phyloP scores from a whole-genome alignment of 2,113 vertebrate genomes.

The Tachycineta bicolor region DNA sequence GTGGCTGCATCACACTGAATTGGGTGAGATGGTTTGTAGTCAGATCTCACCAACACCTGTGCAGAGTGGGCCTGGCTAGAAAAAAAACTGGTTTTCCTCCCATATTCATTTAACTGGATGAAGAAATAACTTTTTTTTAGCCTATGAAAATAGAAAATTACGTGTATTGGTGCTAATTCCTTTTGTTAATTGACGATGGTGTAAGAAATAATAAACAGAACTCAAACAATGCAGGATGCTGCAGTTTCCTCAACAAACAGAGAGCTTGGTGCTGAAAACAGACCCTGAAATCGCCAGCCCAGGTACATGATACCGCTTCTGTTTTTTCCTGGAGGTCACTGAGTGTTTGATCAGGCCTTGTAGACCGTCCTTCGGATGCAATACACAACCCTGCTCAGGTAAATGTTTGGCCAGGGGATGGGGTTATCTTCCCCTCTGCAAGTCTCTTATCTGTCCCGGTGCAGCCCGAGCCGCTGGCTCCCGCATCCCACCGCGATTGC shows the following conservation, averaged over 20 bases:
- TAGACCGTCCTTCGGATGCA: fast-evolving
- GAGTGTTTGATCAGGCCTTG: background rate
- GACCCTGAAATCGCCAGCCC: background rate
- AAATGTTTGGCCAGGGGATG: background rate
- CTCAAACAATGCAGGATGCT: background rate
- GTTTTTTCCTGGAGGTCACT: background rate
- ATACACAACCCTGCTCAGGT: background rate
- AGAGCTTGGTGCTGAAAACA: background rate
- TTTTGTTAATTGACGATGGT: background rate
- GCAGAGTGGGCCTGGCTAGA: background rate
- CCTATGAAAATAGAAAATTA: background rate
- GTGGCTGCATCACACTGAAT: background rate
- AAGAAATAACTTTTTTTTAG: background rate
- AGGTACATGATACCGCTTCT: fast-evolving
- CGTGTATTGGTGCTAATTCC: background rate
- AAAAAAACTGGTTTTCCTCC: background rate
- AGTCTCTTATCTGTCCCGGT: background rate
- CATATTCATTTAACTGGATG: background rate
- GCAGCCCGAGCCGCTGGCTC: background rate
- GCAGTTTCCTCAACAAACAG: background rate
- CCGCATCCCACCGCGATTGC: fast-evolving
- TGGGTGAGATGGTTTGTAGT: background rate
- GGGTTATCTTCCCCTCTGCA: background rate
- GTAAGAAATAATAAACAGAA: background rate
- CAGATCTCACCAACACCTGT: background rate